Evolutionary conservation across 2,888 invertebrate species (phyloP).

Genomic region (Lycocerus yunnanus): DNA sequence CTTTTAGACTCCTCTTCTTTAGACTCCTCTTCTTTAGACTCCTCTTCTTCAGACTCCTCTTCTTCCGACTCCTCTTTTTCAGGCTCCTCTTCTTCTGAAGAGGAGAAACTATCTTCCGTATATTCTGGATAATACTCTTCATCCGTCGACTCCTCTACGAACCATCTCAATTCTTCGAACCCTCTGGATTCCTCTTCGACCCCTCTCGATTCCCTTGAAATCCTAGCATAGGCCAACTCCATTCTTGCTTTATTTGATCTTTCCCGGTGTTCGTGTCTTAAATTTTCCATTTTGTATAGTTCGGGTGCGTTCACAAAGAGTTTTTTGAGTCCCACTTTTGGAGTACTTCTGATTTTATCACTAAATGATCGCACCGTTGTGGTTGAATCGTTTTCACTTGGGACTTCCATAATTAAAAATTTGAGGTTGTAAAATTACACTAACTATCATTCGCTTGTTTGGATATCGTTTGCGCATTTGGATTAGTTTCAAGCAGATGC

Average conservation of each 20-base stretch:
- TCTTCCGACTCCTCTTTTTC: too few species aligned
- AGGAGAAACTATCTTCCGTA: neutral
- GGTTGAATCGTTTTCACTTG: neutral
- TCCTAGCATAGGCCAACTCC: neutral
- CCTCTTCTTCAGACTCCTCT: too few species aligned
- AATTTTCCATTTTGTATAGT: too few species aligned
- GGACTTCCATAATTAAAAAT: neutral
- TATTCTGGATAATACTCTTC: neutral
- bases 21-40: too few species aligned
- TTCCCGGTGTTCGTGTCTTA: neutral
- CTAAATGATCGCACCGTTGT: too few species aligned
- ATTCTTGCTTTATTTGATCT: neutral
- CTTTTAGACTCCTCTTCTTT: too few species aligned
- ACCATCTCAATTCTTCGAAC: too few species aligned
- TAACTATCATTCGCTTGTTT: neutral
- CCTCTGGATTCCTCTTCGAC: too few species aligned
- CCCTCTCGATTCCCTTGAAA: neutral
- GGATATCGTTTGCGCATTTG: neutral
- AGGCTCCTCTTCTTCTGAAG: too few species aligned
- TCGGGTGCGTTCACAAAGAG: too few species aligned
- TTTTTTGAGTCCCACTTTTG: neutral
- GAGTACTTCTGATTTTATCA: neutral
- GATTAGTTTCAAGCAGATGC: too few species aligned
- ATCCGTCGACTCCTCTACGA: neutral
- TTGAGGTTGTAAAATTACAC: neutral